Evolutionary conservation across 1,140 invertebrate genomes (phyloP).

Genomic region (Drosophila repleta): DNA sequence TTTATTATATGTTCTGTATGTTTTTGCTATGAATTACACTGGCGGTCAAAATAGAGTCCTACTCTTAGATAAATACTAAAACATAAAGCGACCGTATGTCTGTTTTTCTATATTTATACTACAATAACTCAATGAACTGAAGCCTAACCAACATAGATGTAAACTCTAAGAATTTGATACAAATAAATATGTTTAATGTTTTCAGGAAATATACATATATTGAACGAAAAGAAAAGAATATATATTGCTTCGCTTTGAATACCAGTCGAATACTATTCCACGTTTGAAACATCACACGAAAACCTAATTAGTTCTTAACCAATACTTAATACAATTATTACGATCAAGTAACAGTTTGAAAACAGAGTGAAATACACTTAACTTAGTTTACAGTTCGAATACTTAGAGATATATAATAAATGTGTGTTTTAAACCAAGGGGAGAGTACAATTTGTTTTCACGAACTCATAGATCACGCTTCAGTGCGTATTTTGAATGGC

Average conservation of each 20-base stretch:
- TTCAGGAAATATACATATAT: slow-evolving; percentile 13
- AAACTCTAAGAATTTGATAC: slow-evolving; percentile 21
- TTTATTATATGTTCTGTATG: slow-evolving; percentile 40
- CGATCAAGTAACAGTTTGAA: slow-evolving; percentile 28
- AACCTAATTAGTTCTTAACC: slow-evolving; percentile 22
- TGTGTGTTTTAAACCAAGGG: slow-evolving; percentile 4
- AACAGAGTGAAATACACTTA: slow-evolving; percentile 1
- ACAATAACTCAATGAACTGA: slow-evolving; percentile 9
- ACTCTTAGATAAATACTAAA: slow-evolving; percentile 26
- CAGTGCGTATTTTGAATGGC: slow-evolving; percentile 44
- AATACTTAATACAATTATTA: slow-evolving; percentile 13
- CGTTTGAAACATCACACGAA: slow-evolving; percentile 13
- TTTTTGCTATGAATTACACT: slow-evolving; percentile 47
- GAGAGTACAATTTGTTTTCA: slow-evolving; percentile 6
- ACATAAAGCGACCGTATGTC: neutral
- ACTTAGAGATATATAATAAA: slow-evolving; percentile 26
- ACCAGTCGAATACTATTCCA: slow-evolving; percentile 56
- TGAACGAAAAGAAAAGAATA: slow-evolving; percentile 45
- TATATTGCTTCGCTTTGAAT: slow-evolving; percentile 59
- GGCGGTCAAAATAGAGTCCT: slow-evolving; percentile 35
- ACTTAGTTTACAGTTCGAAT: slow-evolving; percentile 33
- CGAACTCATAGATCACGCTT: too few species aligned
- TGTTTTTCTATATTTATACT: neutral
- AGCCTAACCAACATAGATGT: slow-evolving; percentile 11
- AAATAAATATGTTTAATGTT: slow-evolving; percentile 38